These are phyloP conservation scores for Apamea crenata DNA, from an alignment of 2,888 invertebrate species.

Conservation along the genomic window DNA sequence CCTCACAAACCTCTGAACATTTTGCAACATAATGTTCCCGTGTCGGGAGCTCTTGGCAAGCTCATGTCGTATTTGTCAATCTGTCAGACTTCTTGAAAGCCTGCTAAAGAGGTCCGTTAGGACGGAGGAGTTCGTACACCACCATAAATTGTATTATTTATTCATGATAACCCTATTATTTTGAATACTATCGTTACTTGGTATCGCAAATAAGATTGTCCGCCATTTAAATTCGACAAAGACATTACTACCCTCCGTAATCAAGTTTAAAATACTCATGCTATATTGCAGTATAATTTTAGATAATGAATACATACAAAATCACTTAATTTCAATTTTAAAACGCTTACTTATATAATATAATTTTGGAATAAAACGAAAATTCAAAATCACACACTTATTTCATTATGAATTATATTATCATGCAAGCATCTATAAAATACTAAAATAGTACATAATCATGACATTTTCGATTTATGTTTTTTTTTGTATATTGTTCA, in stretches of 20 bases:
- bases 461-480: constrained; percentile 56
- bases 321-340: constrained; percentile 46
- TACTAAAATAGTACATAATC: constrained; percentile 38
- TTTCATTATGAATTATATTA: constrained; percentile 41
- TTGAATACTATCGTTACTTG: background rate
- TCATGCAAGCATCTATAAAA: constrained; percentile 55
- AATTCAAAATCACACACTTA: constrained; percentile 60
- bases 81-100: background rate
- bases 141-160: background rate
- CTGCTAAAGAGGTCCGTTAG: background rate
- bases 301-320: constrained; percentile 53
- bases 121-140: background rate
- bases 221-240: background rate
- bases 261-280: constrained; percentile 26
- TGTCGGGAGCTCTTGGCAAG: background rate
- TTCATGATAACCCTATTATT: background rate
- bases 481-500: constrained; percentile 73
- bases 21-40: background rate
- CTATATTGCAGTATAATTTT: constrained; percentile 31
- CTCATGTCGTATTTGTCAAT: background rate
- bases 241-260: background rate
- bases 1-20: background rate
- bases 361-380: constrained; percentile 56
- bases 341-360: constrained; percentile 49
- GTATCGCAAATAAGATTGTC: constrained; percentile 30